Conservation (phyloP, 2,888 invertebrate genomes). For the Syrista parreyssii region DNA sequence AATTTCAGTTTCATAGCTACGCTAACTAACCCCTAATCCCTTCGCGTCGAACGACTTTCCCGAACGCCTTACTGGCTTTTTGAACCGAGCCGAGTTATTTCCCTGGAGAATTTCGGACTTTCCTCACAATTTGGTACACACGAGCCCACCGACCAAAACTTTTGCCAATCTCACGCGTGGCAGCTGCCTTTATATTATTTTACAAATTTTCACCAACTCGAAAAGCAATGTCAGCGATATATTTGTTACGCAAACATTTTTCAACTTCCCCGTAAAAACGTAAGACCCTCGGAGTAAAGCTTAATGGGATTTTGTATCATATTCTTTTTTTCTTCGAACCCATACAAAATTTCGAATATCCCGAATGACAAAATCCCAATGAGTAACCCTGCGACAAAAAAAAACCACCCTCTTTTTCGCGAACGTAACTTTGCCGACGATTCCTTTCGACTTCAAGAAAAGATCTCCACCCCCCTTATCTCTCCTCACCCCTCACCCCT, state of each 20-base stretch:
- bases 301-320: constrained; percentile 27
- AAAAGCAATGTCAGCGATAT: no score
- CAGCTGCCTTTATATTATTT: not conserved
- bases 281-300: constrained; percentile 27
- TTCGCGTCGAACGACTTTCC: constrained; percentile 11
- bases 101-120: constrained; percentile 36
- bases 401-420: constrained; percentile 13
- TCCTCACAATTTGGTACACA: not conserved
- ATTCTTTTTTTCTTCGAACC: not conserved
- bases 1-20: not conserved
- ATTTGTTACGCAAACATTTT: no score
- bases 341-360: not conserved
- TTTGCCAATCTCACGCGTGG: not conserved
- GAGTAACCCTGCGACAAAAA: not conserved
- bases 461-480: constrained; percentile 2
- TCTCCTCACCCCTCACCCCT: not conserved
- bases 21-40: constrained; percentile 11
- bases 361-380: not conserved
- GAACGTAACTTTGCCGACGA: constrained; percentile 4
- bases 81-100: constrained; percentile 45
- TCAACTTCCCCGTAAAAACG: not conserved
- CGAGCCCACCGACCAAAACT: not conserved
- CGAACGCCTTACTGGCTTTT: constrained; percentile 11
- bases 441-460: no score
- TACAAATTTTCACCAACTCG: not conserved